These are phyloP conservation scores for Lysiphlebus fabarum DNA, from an alignment of 1,140 invertebrate genomes.

Conservation along the genomic window DNA sequence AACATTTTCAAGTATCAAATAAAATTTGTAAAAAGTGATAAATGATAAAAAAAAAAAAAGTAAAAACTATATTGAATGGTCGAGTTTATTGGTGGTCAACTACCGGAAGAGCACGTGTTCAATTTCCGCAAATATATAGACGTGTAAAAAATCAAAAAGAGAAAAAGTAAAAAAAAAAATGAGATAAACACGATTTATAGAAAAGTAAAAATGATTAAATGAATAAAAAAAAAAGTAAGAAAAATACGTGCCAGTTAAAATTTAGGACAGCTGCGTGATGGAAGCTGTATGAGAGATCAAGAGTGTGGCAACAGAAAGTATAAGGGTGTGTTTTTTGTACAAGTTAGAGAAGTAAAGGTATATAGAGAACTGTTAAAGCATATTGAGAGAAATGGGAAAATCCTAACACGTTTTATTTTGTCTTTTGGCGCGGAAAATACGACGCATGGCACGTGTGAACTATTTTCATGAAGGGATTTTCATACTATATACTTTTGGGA, in stretches of 20 bases:
- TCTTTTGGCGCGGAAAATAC: conserved; percentile 24
- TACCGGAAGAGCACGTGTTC: conserved; percentile 9
- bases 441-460: conserved; percentile 25
- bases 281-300: not conserved
- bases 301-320: conserved; percentile 9
- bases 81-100: no score
- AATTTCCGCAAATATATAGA: not conserved
- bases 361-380: not conserved
- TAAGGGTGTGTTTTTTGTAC: conserved; percentile 17
- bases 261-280: conserved; percentile 34
- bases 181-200: not conserved
- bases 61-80: no score
- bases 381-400: conserved; percentile 14
- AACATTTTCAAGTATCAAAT: no score
- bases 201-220: conserved; percentile 7
- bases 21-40: no score
- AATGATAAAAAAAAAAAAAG: no score
- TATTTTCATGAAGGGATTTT: conserved; percentile 20
- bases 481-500: conserved; percentile 3
- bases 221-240: conserved; percentile 9
- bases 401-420: conserved; percentile 7
- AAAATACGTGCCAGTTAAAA: conserved; percentile 21
- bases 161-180: not conserved
- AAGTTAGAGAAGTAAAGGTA: not conserved
- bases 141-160: not conserved